Percentiles rank a stretch among this genome's conserved stretches.
These are phyloP conservation scores for Pachypeltis micranthus DNA, from an alignment of 1,140 invertebrate genomes.

Conservation along the genomic window DNA sequence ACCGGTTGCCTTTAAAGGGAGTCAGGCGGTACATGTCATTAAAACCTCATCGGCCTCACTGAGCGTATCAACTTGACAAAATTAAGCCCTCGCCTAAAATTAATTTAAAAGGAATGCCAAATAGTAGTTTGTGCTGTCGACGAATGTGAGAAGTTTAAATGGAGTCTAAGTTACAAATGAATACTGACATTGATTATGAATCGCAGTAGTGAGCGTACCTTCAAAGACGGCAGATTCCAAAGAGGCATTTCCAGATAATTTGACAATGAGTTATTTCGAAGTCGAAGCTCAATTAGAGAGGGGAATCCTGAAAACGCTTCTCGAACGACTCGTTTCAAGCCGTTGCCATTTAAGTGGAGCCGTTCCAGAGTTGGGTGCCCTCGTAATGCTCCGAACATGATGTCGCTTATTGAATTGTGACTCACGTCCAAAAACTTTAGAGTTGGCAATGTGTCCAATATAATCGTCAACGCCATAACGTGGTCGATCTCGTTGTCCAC, in stretches of 20 bases:
- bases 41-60: no score
- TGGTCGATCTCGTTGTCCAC: constrained; percentile 62
- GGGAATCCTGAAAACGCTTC: constrained; percentile 71
- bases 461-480: constrained; percentile 51
- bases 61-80: no score
- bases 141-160: no score
- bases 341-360: constrained; percentile 67
- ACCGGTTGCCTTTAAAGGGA: no score
- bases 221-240: constrained; percentile 68
- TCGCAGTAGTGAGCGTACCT: no score
- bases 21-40: no score
- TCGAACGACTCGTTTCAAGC: constrained; percentile 53
- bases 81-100: no score
- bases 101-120: no score
- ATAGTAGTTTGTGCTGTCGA: no score
- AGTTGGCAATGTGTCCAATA: constrained; percentile 58
- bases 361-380: constrained; percentile 67
- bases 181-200: no score
- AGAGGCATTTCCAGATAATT: constrained; percentile 47
- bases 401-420: constrained; percentile 43
- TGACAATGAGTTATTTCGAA: constrained; percentile 64
- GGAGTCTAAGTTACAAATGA: no score
- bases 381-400: constrained; percentile 57
- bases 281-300: constrained; percentile 59
- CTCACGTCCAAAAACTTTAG: constrained; percentile 28